Percentiles rank a stretch among this genome's conserved stretches.
Evolutionary conservation across 2,797 vertebrate species (phyloP).

Genomic region (Muscicapa comitata): DNA sequence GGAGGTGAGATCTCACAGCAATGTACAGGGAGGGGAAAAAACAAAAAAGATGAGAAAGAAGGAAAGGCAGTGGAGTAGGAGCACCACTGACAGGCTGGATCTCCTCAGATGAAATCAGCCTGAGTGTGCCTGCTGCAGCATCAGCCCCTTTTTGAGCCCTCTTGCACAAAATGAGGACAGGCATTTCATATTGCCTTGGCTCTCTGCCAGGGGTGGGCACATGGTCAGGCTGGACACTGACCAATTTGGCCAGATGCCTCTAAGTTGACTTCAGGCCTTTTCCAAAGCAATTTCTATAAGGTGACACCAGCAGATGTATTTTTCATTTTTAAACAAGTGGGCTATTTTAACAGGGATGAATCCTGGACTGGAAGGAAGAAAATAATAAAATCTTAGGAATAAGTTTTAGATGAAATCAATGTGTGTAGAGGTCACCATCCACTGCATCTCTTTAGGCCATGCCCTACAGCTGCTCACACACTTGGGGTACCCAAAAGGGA

Average conservation of each 20-base stretch:
- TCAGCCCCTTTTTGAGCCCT: background rate
- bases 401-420: background rate
- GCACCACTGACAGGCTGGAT: background rate
- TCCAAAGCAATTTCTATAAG: slow-evolving; percentile 2
- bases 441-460: background rate
- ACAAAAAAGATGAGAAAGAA: background rate
- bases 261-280: background rate
- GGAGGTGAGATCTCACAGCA: slow-evolving; percentile 21
- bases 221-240: background rate
- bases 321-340: background rate
- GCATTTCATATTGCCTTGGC: background rate
- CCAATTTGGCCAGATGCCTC: background rate
- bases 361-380: background rate
- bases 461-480: background rate
- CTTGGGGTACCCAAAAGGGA: background rate
- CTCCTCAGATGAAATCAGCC: background rate
- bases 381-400: background rate
- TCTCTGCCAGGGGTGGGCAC: background rate
- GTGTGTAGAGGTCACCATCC: background rate
- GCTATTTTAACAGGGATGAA: background rate
- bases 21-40: background rate
- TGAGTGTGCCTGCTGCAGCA: background rate
- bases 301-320: background rate
- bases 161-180: background rate
- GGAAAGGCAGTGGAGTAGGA: background rate